A percentile compares a stretch with the other conserved stretches of the same genome.
Evolutionary conservation across 2,888 invertebrate species (phyloP).

Genomic region (Meganola albula): DNA sequence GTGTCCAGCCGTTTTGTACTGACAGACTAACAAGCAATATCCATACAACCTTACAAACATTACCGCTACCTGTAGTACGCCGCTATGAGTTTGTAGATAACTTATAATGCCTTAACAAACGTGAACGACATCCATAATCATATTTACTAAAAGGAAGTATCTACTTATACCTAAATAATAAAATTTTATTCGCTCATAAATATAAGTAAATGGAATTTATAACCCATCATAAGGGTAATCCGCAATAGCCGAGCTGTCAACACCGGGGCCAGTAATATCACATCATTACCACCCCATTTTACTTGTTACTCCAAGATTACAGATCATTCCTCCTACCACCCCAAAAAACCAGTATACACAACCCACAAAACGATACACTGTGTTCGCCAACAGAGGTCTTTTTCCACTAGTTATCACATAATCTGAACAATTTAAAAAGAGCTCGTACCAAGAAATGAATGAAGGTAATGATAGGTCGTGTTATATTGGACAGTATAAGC

Average conservation of each 20-base stretch:
- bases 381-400: constrained; percentile 29
- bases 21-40: no score
- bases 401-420: constrained; percentile 26
- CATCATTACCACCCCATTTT: constrained; percentile 62
- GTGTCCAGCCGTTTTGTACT: no score
- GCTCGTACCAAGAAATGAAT: constrained; percentile 17
- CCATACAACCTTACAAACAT: no score
- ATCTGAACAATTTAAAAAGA: constrained; percentile 30
- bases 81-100: no score
- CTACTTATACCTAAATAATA: constrained; percentile 31
- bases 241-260: constrained; percentile 57
- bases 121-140: constrained; percentile 5
- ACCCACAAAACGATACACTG: constrained; percentile 19
- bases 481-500: constrained; percentile 43
- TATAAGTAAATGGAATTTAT: constrained; percentile 25
- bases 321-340: constrained; percentile 43
- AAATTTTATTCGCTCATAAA: constrained; percentile 25
- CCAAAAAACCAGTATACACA: constrained; percentile 22
- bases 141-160: constrained; percentile 10
- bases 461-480: constrained; percentile 29
- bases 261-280: constrained; percentile 55
- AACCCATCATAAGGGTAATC: constrained; percentile 40
- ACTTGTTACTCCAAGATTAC: constrained; percentile 61
- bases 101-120: not conserved
- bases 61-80: no score